Evolutionary conservation across 1,140 invertebrate species (phyloP), one percentile per base, ranked within the genome.

Genomic region (Mylabris phalerata): DNA sequence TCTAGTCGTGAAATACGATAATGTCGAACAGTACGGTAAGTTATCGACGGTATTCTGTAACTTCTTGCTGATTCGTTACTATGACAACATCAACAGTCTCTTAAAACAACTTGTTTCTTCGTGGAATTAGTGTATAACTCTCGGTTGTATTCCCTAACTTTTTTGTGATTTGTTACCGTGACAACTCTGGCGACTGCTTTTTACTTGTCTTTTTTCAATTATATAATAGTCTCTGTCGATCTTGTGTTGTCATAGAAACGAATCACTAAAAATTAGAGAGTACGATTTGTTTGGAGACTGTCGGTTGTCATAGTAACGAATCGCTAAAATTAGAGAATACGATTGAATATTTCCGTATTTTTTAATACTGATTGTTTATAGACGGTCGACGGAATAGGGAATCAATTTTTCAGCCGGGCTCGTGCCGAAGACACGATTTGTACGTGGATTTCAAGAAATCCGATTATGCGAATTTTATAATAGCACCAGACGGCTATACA

Each of bases 401-500:
- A 32, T 32, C 32, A 32, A 32, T 32, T 32, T 7, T 32, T 3
- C 32, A 32, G 32, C 32, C 32, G 7, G 32, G 41, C 24, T 52
- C 54, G 1, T 83, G 81, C 56, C 56, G 71, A 0, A 75, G 75
- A 55, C 75, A 75, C 56, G 75, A 79, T 32, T 74, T 81, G 50
- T 73, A 75, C 55, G 72, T 84, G 0, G 80, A 86, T 65, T 88
- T 87, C 51, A 75, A 80, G 39, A 80, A 80, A 59, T 79, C 88
- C 49, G 85, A 85, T 0, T 82, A 86, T 77, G 79, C 80, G 2
- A 78, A 81, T 0, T 79, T 78, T 66, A 82, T 84, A 56, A 80
- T 84, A 57, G 81, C 82, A 0, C 86, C 86, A 0, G 78, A 81
- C 63, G 80, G 79, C 2, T 87, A 86, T 61, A 79, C 82, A 54